These are phyloP conservation scores for Gastracanthus pulcherrimus DNA, from an alignment of 2,888 invertebrate species.

Conservation along the genomic window DNA sequence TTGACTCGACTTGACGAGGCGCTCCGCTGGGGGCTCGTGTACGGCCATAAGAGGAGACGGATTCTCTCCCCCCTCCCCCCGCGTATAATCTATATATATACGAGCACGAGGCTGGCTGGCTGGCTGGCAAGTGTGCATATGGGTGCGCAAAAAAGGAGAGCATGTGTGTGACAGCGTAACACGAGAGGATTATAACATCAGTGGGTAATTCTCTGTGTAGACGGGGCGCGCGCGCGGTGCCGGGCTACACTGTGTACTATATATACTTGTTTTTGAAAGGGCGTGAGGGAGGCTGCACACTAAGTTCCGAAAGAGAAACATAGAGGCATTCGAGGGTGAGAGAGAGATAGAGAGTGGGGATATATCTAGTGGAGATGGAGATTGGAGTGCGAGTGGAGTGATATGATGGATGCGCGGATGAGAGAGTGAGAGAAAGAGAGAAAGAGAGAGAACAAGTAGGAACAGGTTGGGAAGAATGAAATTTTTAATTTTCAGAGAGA, in stretches of 20 bases:
- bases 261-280: background rate
- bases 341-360: too few relatives aligned
- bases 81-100: background rate
- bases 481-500: too few relatives aligned
- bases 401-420: too few relatives aligned
- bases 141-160: slow-evolving; percentile 64
- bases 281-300: background rate
- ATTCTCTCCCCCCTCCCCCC: background rate
- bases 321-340: background rate
- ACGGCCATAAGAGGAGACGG: too few relatives aligned
- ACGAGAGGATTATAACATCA: slow-evolving; percentile 78
- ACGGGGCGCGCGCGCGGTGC: background rate
- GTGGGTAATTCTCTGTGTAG: slow-evolving; percentile 71
- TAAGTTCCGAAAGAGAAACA: slow-evolving; percentile 9
- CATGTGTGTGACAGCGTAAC: slow-evolving; percentile 75
- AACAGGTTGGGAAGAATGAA: too few relatives aligned
- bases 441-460: too few relatives aligned
- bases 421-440: too few relatives aligned
- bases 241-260: background rate
- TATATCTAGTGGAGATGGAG: background rate
- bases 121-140: slow-evolving; percentile 71
- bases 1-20: slow-evolving; percentile 50
- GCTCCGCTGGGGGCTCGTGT: background rate
- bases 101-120: background rate
- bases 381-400: too few relatives aligned